These are phyloP conservation scores for Galeopterus variegatus DNA, from an alignment of 2,113 vertebrate species.

Conservation along the genomic window DNA sequence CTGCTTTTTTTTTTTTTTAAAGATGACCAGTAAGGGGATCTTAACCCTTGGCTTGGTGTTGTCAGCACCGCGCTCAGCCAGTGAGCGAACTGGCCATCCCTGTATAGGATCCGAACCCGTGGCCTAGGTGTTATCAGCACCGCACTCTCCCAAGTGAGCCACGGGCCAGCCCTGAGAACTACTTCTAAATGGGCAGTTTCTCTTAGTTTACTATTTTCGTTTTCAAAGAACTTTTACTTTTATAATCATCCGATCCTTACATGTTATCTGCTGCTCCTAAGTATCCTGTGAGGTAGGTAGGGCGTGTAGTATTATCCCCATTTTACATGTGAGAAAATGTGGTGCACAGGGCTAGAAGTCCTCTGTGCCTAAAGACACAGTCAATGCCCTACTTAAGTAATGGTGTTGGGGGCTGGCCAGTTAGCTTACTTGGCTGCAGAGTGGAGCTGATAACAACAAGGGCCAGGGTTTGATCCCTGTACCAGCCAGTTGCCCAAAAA, in stretches of 20 bases:
- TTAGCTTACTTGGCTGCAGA: too few species aligned
- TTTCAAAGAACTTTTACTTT: conserved; percentile 46
- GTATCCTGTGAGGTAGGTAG: not conserved
- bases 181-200: not conserved
- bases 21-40: too few species aligned
- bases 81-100: too few species aligned
- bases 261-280: not conserved
- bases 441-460: too few species aligned
- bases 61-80: too few species aligned
- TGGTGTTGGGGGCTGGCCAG: too few species aligned
- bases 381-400: too few species aligned
- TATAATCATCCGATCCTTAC: not conserved
- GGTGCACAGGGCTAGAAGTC: not conserved
- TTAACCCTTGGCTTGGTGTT: too few species aligned
- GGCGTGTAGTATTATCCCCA: not conserved
- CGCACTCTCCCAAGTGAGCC: not conserved
- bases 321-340: not conserved
- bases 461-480: too few species aligned
- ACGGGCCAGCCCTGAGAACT: not conserved
- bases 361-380: too few species aligned
- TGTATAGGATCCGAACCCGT: too few species aligned
- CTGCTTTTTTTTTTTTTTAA: not conserved
- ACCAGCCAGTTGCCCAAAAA: not conserved
- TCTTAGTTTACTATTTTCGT: not conserved
- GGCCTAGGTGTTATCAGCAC: too few species aligned